These are phyloP conservation scores for Mus spicilegus DNA, from an alignment of 2,113 vertebrate genomes.

Conservation along the genomic window DNA sequence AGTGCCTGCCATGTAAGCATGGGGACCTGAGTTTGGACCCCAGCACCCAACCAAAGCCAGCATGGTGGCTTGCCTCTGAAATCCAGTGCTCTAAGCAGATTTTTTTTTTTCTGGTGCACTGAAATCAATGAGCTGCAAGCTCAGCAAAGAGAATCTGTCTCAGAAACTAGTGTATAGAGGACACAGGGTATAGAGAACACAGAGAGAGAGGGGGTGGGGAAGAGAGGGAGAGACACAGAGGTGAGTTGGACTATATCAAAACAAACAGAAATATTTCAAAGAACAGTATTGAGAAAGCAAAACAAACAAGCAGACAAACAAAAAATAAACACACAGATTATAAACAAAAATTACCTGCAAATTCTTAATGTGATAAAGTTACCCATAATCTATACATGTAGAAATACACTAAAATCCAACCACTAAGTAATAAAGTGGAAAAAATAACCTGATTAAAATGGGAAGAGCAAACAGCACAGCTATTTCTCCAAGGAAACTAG, in stretches of 20 bases:
- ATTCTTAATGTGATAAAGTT: conserved; percentile 19
- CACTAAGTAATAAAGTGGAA: neutral
- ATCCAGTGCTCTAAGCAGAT: neutral
- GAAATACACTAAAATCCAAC: neutral
- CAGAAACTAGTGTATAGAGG: neutral
- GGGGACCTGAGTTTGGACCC: neutral
- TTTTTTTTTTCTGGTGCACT: no score
- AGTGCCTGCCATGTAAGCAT: neutral
- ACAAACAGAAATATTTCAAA: conserved; percentile 29
- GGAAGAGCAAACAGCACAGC: conserved; percentile 17
- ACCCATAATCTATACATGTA: neutral
- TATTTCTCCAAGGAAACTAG: conserved; percentile 13
- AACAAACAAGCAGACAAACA: neutral
- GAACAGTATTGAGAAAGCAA: conserved; percentile 28
- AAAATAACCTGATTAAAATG: conserved; percentile 4
- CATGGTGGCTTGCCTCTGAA: neutral
- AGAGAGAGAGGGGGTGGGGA: no score
- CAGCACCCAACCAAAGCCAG: neutral
- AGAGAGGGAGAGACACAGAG: no score
- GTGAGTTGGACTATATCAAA: neutral
- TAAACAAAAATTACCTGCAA: neutral
- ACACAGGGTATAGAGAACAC: no score
- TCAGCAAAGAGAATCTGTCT: neutral
- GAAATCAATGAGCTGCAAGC: neutral
- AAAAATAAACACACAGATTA: neutral